Evolutionary conservation across 2,888 invertebrate species (phyloP).

Genomic region (Stegophylla sp.): DNA sequence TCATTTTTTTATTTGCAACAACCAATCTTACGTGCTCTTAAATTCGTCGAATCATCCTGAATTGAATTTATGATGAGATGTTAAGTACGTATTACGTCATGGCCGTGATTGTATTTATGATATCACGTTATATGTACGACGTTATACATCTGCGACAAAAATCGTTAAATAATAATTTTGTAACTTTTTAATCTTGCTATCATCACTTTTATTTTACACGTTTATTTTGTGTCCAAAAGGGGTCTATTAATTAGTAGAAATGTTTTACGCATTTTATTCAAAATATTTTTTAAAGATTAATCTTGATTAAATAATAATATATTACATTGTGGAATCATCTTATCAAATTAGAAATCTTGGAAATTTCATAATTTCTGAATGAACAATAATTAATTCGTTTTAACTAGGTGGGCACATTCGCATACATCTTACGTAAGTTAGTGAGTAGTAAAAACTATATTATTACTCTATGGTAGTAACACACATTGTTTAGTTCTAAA

Average conservation of each 20-base stretch:
- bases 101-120: slow-evolving; percentile 13
- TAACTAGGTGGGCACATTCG: too few species aligned
- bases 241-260: slow-evolving; percentile 3
- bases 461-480: too few species aligned
- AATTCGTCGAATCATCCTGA: slow-evolving; percentile 36
- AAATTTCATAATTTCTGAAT: neutral
- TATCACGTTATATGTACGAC: neutral
- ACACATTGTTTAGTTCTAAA: too few species aligned
- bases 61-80: slow-evolving; percentile 6
- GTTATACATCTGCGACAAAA: neutral
- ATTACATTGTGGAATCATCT: neutral
- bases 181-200: slow-evolving; percentile 3
- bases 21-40: neutral
- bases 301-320: slow-evolving; percentile 11
- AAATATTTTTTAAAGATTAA: neutral
- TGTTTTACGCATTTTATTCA: neutral
- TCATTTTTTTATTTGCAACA: neutral
- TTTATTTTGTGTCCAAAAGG: neutral
- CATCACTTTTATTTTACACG: slow-evolving; percentile 26
- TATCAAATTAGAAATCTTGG: neutral
- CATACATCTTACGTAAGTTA: neutral
- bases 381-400: neutral
- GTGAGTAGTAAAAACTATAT: too few species aligned
- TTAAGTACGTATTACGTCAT: slow-evolving; percentile 11
- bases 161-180: slow-evolving; percentile 29